Evolutionary conservation across 2,113 vertebrate genomes (phyloP).

Genomic region (Bucco capensis): DNA sequence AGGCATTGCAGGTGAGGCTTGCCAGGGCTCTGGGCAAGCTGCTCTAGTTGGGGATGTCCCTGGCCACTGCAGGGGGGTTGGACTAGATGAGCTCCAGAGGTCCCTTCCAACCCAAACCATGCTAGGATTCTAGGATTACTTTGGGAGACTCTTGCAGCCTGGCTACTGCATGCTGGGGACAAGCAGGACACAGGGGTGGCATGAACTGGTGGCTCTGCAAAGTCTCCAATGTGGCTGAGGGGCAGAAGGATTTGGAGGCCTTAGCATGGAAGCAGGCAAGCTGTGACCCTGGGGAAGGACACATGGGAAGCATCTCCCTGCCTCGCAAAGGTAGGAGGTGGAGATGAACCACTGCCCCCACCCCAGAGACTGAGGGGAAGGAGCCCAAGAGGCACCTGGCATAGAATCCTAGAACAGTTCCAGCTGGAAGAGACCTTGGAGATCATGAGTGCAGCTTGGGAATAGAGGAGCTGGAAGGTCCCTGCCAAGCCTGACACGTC

Average conservation of each 20-base stretch:
- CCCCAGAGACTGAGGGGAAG: background rate
- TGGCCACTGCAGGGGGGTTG: too few species aligned
- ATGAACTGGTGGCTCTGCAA: background rate
- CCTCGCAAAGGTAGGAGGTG: background rate
- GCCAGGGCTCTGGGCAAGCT: too few species aligned
- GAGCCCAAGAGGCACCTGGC: background rate
- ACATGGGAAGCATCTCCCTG: background rate
- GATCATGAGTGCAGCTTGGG: too few species aligned
- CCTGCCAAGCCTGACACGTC: too few species aligned
- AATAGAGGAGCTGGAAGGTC: too few species aligned
- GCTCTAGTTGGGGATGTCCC: too few species aligned
- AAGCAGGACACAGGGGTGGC: background rate
- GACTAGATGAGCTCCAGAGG: too few species aligned
- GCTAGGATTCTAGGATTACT: too few species aligned
- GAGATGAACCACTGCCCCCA: background rate
- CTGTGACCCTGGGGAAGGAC: background rate
- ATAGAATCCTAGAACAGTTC: background rate
- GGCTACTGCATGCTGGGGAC: background rate
- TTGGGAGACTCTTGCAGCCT: background rate
- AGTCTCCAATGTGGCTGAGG: fast-evolving
- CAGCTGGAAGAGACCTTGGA: background rate
- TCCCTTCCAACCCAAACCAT: too few species aligned
- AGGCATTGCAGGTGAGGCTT: too few species aligned
- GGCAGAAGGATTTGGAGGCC: background rate
- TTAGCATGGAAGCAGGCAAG: background rate